Base-by-base conservation (phyloP, 2,888 invertebrate genomes). In the Eledona agricola region DNA sequence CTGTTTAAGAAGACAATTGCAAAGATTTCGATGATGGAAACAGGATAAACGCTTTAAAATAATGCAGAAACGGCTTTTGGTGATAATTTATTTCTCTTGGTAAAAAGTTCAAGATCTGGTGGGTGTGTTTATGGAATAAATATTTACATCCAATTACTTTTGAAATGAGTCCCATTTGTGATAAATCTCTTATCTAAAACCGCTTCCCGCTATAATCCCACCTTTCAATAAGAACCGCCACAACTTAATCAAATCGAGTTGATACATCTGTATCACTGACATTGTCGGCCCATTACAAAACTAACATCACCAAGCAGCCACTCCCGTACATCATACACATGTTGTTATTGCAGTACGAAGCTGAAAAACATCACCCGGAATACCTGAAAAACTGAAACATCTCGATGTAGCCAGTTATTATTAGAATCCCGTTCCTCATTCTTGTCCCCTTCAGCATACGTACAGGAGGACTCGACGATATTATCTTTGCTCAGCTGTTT, bases 401-500 rank as follows among this genome's bases (percentile, higher is more conserved):
- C 37, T 51, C 45, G 29, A 45, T 19, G 22, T 51, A 37, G 31
- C 28, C 28, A 37, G 42, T 23, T 51, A 51, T 51, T 45, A 51
- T 45, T 51, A 51, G 51, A 34, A 29, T 23, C n/a, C 25, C 49
- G 46, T 46, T 46, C 46, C 46, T 46, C 46, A 46, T 46, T 46
- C 46, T 34, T 35, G 34, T 46, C 46, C 34, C 46, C 34, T 16
- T 35, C 19, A 35, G 46, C 46, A 20, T 26, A 34, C 25, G 34
- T 45, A 7, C 26, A 34, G 25, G 13, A 46, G 46, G 17, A 13
- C 12, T 46, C 9, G 9, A 35, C 46, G 35, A 34, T 34, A 46
- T 46, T 35, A 45, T 28, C 51, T 51, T 51, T 51, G 17, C 45
- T 51, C 51, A 51, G 45, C 51, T 51, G 51, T 51, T 51, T 10